Base-by-base conservation (phyloP, 2,888 invertebrate genomes). In the Pterostichus niger region DNA sequence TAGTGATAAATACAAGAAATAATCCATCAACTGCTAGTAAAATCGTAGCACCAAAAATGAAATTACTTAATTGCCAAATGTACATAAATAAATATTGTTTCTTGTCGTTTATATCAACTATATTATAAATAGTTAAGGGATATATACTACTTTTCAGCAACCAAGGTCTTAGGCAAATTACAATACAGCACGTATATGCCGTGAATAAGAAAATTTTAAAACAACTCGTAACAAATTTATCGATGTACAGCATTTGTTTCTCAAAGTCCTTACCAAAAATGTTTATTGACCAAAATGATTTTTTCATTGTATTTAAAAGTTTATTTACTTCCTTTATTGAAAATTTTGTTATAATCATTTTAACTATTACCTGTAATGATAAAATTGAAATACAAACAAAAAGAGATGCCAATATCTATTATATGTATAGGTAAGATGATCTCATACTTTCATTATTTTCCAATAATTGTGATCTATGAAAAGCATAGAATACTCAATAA, bases 11-110 rank as follows among this genome's bases (percentile, higher is more conserved):
- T 73, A 73, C 11, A 46, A 73, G 24, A 46, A 44, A 73, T 73
- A 73, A 46, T 17, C 73, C 73, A n/a, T 73, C 73, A 10, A 73
- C 24, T 40, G 73, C 73, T 73, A 73, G 15, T 44, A 73, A 73
- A 15, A 31, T n/a, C 7, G 46, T 31, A 15, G n/a, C 11, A 17
- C 46, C 73, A 46, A 73, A 44, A 6, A 73, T 11, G 13, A 73
- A 46, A 15, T 15, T 46, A 24, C 44, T 13, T 15, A 73, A 0
- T 10, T 17, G 46, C 73, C 73, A 73, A 15, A 13, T 44, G 24
- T 73, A 73, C 44, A 73, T 73, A 2, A 17, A 46, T 11, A 49
- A 11, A 17, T 73, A 73, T 24, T 73, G 49, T 17, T 46, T 46
- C 10, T 13, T 44, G 15, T 73, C 31, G 17, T 46, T 31, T 2